phyloP scores from a whole-genome alignment of 2,888 invertebrate genomes.

The Pheosia gnoma region DNA sequence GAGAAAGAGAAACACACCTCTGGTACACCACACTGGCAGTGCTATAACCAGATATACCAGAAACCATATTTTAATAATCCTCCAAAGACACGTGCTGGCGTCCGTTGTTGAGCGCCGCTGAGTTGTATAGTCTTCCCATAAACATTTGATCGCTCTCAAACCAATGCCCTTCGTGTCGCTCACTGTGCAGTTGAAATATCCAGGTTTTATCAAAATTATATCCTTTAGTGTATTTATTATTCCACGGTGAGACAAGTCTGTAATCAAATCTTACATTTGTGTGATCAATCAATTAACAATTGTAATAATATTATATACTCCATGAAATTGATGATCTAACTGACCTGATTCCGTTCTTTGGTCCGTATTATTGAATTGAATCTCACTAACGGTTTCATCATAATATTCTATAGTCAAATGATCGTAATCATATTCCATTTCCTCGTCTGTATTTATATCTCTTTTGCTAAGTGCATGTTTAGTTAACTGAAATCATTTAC shows the following conservation, averaged over 20 bases:
- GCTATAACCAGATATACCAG: constrained; percentile 58
- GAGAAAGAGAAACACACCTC: constrained; percentile 47
- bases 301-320: background rate
- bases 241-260: constrained; percentile 12
- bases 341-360: constrained; percentile 49
- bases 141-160: constrained; percentile 40
- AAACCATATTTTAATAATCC: constrained; percentile 56
- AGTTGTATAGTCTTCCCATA: constrained; percentile 36
- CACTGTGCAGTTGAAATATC: constrained; percentile 28
- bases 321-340: background rate
- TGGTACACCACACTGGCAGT: constrained; percentile 68
- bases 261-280: background rate
- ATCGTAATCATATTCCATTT: constrained; percentile 35
- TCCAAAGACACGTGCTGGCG: constrained; percentile 43
- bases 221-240: constrained; percentile 20
- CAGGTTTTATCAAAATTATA: constrained; percentile 14
- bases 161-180: constrained; percentile 72
- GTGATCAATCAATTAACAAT: no score
- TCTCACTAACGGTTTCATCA: constrained; percentile 54
- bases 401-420: constrained; percentile 74
- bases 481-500: constrained; percentile 14
- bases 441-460: constrained; percentile 10
- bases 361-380: constrained; percentile 57
- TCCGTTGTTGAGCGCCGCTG: constrained; percentile 26
- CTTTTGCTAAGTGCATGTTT: constrained; percentile 12